Evolutionary conservation across 2,888 invertebrate species (phyloP).

Genomic region (Harpagoxenus sublaevis): DNA sequence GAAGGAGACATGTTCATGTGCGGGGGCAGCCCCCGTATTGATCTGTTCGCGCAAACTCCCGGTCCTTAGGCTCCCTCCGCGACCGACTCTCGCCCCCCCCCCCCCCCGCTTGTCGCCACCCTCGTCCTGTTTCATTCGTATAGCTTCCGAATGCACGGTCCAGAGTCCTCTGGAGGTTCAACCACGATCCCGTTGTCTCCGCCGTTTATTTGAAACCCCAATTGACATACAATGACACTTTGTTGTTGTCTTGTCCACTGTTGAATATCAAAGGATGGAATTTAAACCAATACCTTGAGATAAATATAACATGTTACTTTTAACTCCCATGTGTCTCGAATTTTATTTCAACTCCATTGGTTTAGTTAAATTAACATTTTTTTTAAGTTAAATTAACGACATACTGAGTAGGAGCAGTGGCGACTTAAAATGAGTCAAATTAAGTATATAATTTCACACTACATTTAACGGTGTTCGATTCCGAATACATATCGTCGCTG

Average conservation of each 20-base stretch:
- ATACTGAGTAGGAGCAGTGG: too few relatives aligned
- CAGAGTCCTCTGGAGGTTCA: slow-evolving; percentile 59
- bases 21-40: slow-evolving; percentile 80
- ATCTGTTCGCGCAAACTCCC: slow-evolving; percentile 84
- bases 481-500: too few relatives aligned
- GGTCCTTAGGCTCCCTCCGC: slow-evolving; percentile 72
- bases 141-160: slow-evolving; percentile 54
- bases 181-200: slow-evolving; percentile 60
- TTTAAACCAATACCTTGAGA: too few relatives aligned
- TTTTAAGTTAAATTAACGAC: too few relatives aligned
- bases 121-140: slow-evolving; percentile 29
- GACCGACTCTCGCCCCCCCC: slow-evolving; percentile 50
- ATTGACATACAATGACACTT: background rate
- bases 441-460: too few relatives aligned
- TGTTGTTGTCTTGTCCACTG: background rate
- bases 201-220: background rate
- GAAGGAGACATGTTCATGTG: slow-evolving; percentile 76
- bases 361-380: too few relatives aligned
- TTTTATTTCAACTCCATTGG: too few relatives aligned
- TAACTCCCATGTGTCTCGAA: too few relatives aligned
- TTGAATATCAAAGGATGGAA: too few relatives aligned
- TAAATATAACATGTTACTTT: too few relatives aligned
- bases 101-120: slow-evolving; percentile 32
- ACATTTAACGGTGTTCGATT: background rate
- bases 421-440: too few relatives aligned